A percentile compares a stretch with the other conserved stretches of the same genome.
Evolutionary conservation across 2,113 vertebrate genomes (phyloP).

Genomic region (Laticauda laticaudata): DNA sequence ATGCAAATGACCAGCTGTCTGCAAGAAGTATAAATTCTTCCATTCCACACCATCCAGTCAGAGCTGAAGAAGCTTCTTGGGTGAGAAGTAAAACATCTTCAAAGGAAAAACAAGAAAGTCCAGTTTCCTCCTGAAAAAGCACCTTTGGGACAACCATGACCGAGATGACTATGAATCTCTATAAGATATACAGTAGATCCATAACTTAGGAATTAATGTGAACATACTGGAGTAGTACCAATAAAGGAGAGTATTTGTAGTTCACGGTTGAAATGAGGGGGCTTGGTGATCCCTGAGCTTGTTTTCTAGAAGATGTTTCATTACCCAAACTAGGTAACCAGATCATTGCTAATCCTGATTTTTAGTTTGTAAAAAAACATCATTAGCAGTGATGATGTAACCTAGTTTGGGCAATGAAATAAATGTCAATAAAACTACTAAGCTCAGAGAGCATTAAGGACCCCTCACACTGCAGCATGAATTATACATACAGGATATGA

Average conservation of each 20-base stretch:
- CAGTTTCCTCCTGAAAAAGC: too few relatives aligned
- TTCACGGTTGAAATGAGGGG: neutral
- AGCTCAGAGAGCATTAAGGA: neutral
- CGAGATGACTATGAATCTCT: too few relatives aligned
- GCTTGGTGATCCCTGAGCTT: neutral
- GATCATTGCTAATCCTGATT: neutral
- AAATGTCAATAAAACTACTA: neutral
- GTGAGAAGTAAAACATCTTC: too few relatives aligned
- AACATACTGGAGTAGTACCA: neutral
- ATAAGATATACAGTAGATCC: neutral
- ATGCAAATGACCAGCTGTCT: too few relatives aligned
- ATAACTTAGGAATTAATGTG: neutral
- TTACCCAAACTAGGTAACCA: neutral
- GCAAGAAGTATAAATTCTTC: too few relatives aligned
- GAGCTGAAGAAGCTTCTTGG: too few relatives aligned
- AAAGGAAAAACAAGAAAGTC: too few relatives aligned
- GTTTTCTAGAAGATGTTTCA: neutral
- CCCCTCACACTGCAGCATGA: neutral
- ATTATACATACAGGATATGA: neutral
- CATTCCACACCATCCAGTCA: too few relatives aligned
- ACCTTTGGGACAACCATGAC: too few relatives aligned
- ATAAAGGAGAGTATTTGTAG: neutral
- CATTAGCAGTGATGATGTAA: neutral
- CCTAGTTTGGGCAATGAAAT: neutral
- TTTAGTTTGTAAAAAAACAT: neutral